Evolutionary conservation across 1,140 invertebrate genomes (phyloP), one percentile per base, ranked within the genome.

Genomic region (Drosophila kepulauana): DNA sequence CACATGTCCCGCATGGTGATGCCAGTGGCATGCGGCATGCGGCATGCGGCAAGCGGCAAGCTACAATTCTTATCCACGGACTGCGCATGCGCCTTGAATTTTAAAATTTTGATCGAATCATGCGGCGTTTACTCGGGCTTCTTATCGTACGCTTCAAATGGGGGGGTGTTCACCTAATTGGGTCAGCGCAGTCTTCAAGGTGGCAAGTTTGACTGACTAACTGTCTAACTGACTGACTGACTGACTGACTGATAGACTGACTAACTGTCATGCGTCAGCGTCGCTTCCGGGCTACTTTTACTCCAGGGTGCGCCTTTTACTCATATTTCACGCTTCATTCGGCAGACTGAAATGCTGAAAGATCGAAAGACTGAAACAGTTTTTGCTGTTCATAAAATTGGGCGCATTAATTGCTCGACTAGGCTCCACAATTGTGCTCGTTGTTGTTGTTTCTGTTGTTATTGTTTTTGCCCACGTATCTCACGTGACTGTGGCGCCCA

Each of bases 261-360:
- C 48, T 61, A 57, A 61, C 56, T 35, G 61, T 38, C 8, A 46
- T 52, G 58, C 59, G 59, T 38, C 35, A 38, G 35, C 6, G 11
- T n/a, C 51, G 71, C 57, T 74, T 74, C 71, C 72, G 66, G 70
- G 43, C 28, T 49, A 57, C 45, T 41, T 20, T 49, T 25, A 25
- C 11, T 5, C 13, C 6, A 33, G 35, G 58, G 66, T 66, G 66
- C 58, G 59, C 25, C 59, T 16, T 7, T 58, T 20, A 54, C 68
- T 71, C 84, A 87, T 87, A 87, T 87, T 87, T 87, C 80, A 87
- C 69, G 84, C 72, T 78, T 73, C 73, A 84, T 70, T 86, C 20
- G 3, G 20, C 20, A 25, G 20, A 68, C 43, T 62, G 66, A 16
- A 77, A 78, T 33, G 13, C 20, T 11, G 45, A 20, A 2, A 20